Percentiles rank a stretch among this genome's conserved stretches.
Conservation (phyloP, 2,113 vertebrate genomes). For the Rhizomys pruinosus region DNA sequence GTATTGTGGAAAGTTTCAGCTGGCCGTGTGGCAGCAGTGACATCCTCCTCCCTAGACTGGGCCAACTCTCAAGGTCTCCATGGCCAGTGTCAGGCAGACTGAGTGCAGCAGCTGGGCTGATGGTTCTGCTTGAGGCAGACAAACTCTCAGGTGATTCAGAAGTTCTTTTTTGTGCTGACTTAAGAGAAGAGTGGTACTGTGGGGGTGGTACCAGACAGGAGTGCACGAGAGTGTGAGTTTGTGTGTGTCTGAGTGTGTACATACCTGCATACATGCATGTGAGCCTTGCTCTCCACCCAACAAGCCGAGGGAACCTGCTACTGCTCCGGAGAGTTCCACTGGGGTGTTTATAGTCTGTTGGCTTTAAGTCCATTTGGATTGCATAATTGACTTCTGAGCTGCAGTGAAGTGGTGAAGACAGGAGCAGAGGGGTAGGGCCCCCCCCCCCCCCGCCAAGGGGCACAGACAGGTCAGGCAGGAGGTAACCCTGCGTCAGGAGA, state of each 20-base stretch:
- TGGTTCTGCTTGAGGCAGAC: neutral
- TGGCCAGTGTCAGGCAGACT: neutral
- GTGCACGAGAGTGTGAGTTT: neutral
- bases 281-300: neutral
- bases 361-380: neutral
- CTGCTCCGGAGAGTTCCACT: accelerated
- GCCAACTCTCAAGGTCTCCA: neutral
- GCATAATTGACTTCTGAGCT: neutral
- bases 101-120: neutral
- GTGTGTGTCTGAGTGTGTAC: neutral
- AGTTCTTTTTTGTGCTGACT: neutral
- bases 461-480: accelerated
- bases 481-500: neutral
- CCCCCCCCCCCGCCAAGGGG: too few relatives aligned
- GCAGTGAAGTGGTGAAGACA: neutral
- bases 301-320: neutral
- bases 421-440: neutral
- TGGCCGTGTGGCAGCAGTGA: neutral
- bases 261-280: neutral
- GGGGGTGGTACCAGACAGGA: neutral
- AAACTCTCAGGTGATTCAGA: neutral
- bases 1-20: conserved; percentile 15
- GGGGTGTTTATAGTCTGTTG: neutral
- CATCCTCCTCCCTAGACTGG: neutral
- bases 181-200: neutral